Conservation (phyloP, 2,797 vertebrate genomes). For the Peromyscus aztecus region DNA sequence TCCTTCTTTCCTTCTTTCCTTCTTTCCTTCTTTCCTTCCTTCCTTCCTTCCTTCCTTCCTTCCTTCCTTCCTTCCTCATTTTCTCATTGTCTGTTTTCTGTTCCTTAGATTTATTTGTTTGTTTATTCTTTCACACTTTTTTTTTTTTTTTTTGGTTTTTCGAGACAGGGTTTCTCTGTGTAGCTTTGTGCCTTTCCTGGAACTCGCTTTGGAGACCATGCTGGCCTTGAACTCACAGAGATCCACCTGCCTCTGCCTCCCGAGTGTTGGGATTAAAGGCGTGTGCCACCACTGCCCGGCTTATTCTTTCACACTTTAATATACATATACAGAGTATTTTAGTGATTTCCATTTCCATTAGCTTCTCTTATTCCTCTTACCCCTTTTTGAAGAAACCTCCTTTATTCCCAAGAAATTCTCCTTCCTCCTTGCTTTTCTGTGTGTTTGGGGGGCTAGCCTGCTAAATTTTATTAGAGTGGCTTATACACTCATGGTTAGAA, state of each 20-base stretch:
- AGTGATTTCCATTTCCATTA: not conserved
- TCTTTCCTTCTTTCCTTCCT: accelerated
- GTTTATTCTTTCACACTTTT: not conserved
- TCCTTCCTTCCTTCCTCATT: not conserved
- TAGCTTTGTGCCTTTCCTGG: too few relatives aligned
- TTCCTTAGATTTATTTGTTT: not conserved
- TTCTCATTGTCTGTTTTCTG: not conserved
- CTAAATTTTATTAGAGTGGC: not conserved
- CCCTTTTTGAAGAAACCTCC: too few relatives aligned
- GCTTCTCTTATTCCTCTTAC: too few relatives aligned
- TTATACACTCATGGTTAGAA: not conserved
- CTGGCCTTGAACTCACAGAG: too few relatives aligned
- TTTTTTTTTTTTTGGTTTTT: too few relatives aligned
- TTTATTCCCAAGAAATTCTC: not conserved
- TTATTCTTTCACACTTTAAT: too few relatives aligned
- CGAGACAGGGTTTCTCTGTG: too few relatives aligned
- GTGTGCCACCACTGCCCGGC: too few relatives aligned
- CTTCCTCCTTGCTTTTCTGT: too few relatives aligned
- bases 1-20: accelerated
- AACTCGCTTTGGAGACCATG: too few relatives aligned
- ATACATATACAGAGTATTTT: not conserved
- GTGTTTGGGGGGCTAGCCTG: not conserved
- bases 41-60: accelerated
- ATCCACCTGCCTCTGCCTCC: too few relatives aligned
- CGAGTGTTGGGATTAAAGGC: too few relatives aligned